Evolutionary conservation across 2,113 vertebrate genomes (phyloP), one percentile per base, ranked within the genome.

Genomic region (Apus apus): DNA sequence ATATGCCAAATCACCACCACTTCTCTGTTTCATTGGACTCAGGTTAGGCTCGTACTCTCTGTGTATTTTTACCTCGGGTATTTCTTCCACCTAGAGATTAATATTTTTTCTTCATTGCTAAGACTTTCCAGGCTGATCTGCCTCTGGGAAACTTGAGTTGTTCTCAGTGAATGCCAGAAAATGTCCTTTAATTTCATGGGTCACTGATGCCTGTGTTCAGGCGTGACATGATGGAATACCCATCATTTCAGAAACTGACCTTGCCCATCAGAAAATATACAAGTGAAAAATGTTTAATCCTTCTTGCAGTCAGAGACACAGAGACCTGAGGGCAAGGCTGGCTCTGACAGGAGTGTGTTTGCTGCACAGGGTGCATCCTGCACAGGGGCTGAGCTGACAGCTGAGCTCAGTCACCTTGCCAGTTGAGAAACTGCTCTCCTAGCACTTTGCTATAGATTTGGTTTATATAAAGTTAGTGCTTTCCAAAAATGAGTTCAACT

Each of bases 121-220:
- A 40, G 36, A 50, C 62, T 85, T 96, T 76, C 54, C 34, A 85
- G 50, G 40, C 20, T 64, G 56, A 60, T 58, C 19, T 40, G 16
- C 73, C 65, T 58, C 29, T 3, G 8, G 51, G 64, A 86, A 92
- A 32, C 34, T 9, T 38, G 43, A 62, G 51, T 72, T 84, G 75
- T 91, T 77, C 77, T 4, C 4, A 81, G 19, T 0, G 0, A 88
- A 80, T 56, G 57, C 20, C 2, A 1, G 64, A 57, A 90, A 60
- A 53, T 3, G 51, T 64, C 48, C 65, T 90, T 95, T 94, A 83
- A 95, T 96, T 94, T 93, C 90, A 92, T 6, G 51, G 92, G 51
- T 94, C 85, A 93, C 76, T 93, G 70, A 67, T 0, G 0, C 43
- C 56, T 13, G 4, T 54, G 78, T 56, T 92, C 65, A 84, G 85